Percentiles rank a stretch among this genome's conserved stretches.
Conservation (phyloP, 1,140 invertebrate species). For the Phocides pigmalion region DNA sequence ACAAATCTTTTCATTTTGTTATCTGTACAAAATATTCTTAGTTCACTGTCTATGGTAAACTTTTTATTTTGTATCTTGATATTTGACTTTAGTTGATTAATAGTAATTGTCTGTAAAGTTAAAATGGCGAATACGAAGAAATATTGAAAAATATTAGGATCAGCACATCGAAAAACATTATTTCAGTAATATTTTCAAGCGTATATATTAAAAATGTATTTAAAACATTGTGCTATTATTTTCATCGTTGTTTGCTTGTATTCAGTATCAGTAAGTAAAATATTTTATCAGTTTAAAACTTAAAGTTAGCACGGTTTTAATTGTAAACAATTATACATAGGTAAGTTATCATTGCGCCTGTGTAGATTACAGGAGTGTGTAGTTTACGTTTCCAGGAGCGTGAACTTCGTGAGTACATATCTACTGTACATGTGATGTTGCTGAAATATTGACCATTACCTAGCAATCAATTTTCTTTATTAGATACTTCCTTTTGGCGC, state of each 20-base stretch:
- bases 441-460: too few relatives aligned
- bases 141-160: too few relatives aligned
- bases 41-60: too few relatives aligned
- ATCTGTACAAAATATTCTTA: too few relatives aligned
- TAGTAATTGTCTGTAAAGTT: too few relatives aligned
- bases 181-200: neutral
- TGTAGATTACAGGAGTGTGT: too few relatives aligned
- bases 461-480: neutral
- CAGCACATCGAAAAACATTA: neutral
- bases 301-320: neutral
- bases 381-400: too few relatives aligned
- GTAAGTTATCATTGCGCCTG: neutral
- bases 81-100: too few relatives aligned
- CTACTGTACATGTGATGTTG: too few relatives aligned
- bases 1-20: too few relatives aligned
- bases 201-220: conserved; percentile 41
- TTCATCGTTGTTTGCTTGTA: conserved; percentile 41
- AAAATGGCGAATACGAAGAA: too few relatives aligned
- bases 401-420: neutral
- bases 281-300: neutral
- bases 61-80: too few relatives aligned
- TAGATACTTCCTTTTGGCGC: conserved; percentile 2
- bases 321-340: neutral
- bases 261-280: conserved; percentile 50
- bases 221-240: conserved; percentile 38